Evolutionary conservation across 2,113 vertebrate species (phyloP), one percentile per base, ranked within the genome.

Genomic region (Semnornis frantzii): DNA sequence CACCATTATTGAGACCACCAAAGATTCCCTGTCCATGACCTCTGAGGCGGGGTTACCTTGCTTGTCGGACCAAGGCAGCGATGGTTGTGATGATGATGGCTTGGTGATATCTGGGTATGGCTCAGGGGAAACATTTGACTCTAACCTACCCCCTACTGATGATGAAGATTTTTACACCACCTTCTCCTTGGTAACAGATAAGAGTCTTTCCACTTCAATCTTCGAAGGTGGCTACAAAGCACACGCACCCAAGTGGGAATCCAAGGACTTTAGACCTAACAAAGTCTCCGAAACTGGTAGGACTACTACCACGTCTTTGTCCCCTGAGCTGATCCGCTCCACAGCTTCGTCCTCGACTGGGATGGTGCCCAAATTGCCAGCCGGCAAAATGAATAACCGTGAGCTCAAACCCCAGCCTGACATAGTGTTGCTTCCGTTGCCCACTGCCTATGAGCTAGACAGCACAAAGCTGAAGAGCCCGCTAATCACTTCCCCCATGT

Each of bases 11-110:
- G 99, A 99, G 98, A 99, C 98, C 99, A 99, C 99, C 99, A 99
- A 99, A 99, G 99, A 99, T 98, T 98, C 99, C 98, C 98, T 98
- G 99, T 99, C 99, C 98, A 98, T 99, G 99, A 98, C 99, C 98
- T 99, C 99, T 99, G 99, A 99, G 98, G 99, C 98, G 98, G 98
- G 99, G 98, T 98, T 99, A 98, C 99, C 99, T 98, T 99, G 99
- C 99, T 98, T 99, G 98, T 99, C 98, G 99, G 99, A 99, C 98
- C 99, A 98, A 99, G 99, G 99, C 99, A 99, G 98, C 99, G 99
- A 99, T 98, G 99, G 99, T 99, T 99, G 99, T 99, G 99, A 99
- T 99, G 99, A 99, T 99, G 99, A 99, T 99, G 99, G 99, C 99
- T 99, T 99, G 99, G 98, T 99, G 99, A 99, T 99, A 98, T 99